Base-by-base conservation (phyloP, 37 sponge, comb jelly and placozoan genomes). In the Aplysina aerophoba region DNA sequence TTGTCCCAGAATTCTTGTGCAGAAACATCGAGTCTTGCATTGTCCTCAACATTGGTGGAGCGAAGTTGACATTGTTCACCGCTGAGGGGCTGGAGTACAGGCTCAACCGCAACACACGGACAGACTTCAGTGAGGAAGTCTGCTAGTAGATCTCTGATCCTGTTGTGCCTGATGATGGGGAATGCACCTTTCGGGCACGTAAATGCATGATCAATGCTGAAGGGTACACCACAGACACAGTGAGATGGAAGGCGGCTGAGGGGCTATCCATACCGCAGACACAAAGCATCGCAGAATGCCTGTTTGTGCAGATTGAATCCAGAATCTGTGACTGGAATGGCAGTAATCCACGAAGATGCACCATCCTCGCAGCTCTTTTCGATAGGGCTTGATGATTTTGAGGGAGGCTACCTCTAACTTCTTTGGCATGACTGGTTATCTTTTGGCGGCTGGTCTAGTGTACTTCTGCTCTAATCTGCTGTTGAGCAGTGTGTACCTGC, bases 171-270 rank as follows among this genome's bases (percentile, higher is more conserved):
- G 35, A 73, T 73, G 3, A 12, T 73, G 27, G 74, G 36, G 3
- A 73, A 73, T 15, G 38, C 74, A 38, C 74, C 74, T 13, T 73
- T 73, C 12, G 74, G 74, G 12, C 74, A 73, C 4, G 36, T 38
- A 73, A 73, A 15, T 73, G 74, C 35, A 73, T 73, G 74, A 38
- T 73, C 37, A 73, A 73, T 73, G 39, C 8, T 38, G 39, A 73
- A 73, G 22, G 38, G 36, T 21, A 36, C 36, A 12, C 74, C 37
- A 34, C 37, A 34, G 39, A 12, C 35, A 73, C 74, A 73, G 74
- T 12, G 74, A 31, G 6, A 12, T 28, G 36, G 74, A 73, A 73
- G 74, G 22, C 36, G 35, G 39, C 38, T 36, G 27, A 73, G 37
- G 39, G 35, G 38, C 74, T 36, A 73, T 13, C 74, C 36, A 73